Base-by-base conservation (phyloP, 2,113 vertebrate species). In the Zapornia atra region DNA sequence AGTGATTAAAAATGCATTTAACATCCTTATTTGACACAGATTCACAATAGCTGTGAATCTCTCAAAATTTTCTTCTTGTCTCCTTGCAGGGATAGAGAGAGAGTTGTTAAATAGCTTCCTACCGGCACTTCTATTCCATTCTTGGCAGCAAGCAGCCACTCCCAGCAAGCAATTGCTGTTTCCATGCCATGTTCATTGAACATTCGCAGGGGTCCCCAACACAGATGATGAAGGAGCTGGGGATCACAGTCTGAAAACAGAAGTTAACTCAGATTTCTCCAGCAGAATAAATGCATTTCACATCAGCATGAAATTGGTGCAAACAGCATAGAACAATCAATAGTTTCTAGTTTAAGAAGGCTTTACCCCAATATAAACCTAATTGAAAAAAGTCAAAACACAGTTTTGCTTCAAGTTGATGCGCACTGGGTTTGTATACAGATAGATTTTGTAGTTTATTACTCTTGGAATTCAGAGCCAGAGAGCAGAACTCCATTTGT, bases 101-200 rank as follows among this genome's bases (percentile, higher is more conserved):
- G 60, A 90, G 38, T 2, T 64, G 22, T 79, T 84, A 95, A 89
- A 82, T 5, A 3, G 5, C 65, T 94, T 93, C 97, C 56, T 98
- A 99, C 99, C 92, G 99, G 99, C 63, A 99, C 99, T 98, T 99
- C 99, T 68, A 99, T 98, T 28, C 99, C 99, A 1, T 99, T 98
- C 98, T 99, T 99, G 68, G 99, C 99, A 26, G 99, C 99, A 44
- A 99, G 98, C 82, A 99, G 98, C 99, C 99, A 99, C 94, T 99
- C 99, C 99, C 99, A 99, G 98, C 99, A 99, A 87, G 99, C 99
- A 22, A 99, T 98, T 17, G 99, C 99, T 1, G 99, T 98, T 97
- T 99, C 99, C 98, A 99, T 99, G 93, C 99, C 99, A 11, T 99
- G 98, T 76, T 99, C 99, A 4, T 98, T 99, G 96, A 99, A 99